Evolutionary conservation across 2,113 vertebrate genomes (phyloP).

Genomic region (Anarhynchus alexandrinus): DNA sequence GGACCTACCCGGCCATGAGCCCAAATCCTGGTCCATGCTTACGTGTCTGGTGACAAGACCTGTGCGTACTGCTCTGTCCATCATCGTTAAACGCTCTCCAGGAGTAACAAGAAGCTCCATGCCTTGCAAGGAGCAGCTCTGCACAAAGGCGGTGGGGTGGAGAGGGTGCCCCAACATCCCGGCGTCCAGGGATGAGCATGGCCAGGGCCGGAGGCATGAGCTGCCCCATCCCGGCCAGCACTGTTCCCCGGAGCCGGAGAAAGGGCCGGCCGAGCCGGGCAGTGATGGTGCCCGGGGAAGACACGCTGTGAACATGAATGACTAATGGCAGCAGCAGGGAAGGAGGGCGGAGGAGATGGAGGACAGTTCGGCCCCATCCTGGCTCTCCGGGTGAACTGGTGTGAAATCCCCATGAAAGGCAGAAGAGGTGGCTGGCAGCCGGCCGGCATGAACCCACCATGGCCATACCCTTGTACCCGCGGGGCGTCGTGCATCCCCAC

Average conservation of each 20-base stretch:
- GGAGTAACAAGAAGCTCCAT: neutral
- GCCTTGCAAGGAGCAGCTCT: accelerated
- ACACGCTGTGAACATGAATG: accelerated
- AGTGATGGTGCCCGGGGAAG: no score
- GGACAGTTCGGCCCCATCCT: accelerated
- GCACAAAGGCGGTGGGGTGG: neutral
- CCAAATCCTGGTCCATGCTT: accelerated
- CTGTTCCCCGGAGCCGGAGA: accelerated
- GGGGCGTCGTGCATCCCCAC: accelerated
- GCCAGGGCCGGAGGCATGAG: neutral
- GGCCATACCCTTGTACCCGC: accelerated
- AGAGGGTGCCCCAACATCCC: accelerated
- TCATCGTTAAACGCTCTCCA: accelerated
- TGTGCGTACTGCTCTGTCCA: accelerated
- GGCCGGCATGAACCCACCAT: accelerated
- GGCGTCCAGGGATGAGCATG: accelerated
- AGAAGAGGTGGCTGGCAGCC: neutral
- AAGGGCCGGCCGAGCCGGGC: neutral
- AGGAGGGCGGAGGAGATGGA: neutral
- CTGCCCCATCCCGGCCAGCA: neutral
- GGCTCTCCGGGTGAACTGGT: neutral
- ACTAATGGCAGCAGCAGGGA: neutral
- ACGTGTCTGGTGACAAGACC: neutral
- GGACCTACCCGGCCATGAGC: neutral
- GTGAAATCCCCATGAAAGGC: neutral